Conservation (phyloP, 2,113 vertebrate genomes). For the Clarias batrachus region DNA sequence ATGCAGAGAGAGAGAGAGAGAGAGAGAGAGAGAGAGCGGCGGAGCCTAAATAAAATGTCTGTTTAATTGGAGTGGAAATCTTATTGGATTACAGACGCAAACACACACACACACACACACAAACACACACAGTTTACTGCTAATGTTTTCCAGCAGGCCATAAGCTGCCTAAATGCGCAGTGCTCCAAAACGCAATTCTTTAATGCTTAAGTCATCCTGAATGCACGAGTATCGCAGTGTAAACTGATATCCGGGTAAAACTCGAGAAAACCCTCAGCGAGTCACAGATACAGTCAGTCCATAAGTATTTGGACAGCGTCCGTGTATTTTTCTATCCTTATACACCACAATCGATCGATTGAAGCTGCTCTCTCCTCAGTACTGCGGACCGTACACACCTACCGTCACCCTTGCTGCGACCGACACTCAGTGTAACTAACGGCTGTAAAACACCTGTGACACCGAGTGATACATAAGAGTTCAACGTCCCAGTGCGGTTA, state of each 20-base stretch:
- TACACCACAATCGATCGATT: no score
- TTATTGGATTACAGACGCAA: background rate
- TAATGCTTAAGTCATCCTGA: background rate
- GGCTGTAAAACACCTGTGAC: no score
- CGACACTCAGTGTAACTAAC: no score
- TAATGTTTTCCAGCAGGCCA: constrained; percentile 22
- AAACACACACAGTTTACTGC: background rate
- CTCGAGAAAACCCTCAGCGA: background rate
- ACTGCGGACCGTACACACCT: no score
- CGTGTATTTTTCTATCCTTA: no score
- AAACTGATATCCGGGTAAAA: background rate
- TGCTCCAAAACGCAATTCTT: background rate
- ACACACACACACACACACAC: constrained; percentile 6
- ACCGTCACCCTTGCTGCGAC: no score
- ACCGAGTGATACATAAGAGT: no score
- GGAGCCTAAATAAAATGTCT: background rate
- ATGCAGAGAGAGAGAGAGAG: background rate
- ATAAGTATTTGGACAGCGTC: no score
- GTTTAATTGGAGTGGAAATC: background rate
- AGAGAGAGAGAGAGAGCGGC: background rate
- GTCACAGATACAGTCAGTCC: background rate
- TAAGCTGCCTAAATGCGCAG: background rate
- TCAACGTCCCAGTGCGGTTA: no score
- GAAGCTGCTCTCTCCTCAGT: no score
- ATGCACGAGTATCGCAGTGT: background rate